Percentiles rank a stretch among this genome's conserved stretches.
Conservation (phyloP, 2,797 vertebrate genomes). For the Chelon auratus region DNA sequence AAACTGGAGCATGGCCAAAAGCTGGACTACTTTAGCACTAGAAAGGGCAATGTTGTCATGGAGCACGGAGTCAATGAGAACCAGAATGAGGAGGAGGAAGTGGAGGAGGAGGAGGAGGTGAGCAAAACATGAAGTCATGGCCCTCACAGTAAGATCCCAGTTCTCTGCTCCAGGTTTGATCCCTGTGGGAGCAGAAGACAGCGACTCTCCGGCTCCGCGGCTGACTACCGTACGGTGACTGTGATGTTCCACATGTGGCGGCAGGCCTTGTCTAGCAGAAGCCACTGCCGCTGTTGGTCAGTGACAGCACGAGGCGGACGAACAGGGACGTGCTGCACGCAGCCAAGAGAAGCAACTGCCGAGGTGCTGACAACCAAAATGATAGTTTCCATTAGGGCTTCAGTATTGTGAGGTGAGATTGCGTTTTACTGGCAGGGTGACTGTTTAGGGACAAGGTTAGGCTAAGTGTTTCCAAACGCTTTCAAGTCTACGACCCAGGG, state of each 20-base stretch:
- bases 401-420: constrained; percentile 64
- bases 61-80: constrained; percentile 56
- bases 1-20: constrained; percentile 34
- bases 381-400: constrained; percentile 68
- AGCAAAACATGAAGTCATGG: constrained; percentile 72
- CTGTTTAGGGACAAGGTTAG: constrained; percentile 27
- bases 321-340: constrained; percentile 38
- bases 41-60: constrained; percentile 49
- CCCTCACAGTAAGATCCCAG: constrained; percentile 68
- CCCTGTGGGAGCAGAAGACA: constrained; percentile 70
- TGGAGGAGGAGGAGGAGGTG: constrained; percentile 51
- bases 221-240: constrained; percentile 75
- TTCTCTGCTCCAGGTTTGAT: constrained; percentile 56
- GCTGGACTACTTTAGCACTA: constrained; percentile 10
- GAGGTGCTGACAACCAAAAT: constrained; percentile 71
- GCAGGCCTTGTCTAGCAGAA: constrained; percentile 33
- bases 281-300: constrained; percentile 39
- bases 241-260: constrained; percentile 79
- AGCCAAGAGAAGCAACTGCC: constrained; percentile 68
- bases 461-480: constrained; percentile 56
- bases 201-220: constrained; percentile 74
- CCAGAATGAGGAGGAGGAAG: constrained; percentile 36
- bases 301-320: constrained; percentile 37
- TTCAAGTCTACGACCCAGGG: constrained; percentile 27
- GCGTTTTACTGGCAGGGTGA: constrained; percentile 52